These are phyloP conservation scores for Harpalus rufipes DNA, from an alignment of 2,888 invertebrate species.

Conservation along the genomic window DNA sequence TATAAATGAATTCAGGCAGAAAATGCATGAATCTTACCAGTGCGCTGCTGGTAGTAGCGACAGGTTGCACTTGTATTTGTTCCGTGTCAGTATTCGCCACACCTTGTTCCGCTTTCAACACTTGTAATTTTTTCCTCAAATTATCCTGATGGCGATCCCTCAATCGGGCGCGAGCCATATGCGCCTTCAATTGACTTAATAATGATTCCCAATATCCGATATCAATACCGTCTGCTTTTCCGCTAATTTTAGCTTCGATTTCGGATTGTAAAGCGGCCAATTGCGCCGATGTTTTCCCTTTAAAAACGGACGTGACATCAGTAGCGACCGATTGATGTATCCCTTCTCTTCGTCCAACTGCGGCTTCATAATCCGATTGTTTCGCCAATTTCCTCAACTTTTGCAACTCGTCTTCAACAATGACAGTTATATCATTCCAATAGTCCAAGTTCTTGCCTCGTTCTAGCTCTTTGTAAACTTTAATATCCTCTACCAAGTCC, in stretches of 20 bases:
- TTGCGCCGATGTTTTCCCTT: slow-evolving; percentile 92
- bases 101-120: slow-evolving; percentile 92
- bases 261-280: slow-evolving; percentile 89
- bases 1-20: no score
- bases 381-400: slow-evolving; percentile 89
- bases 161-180: slow-evolving; percentile 94
- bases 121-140: slow-evolving; percentile 90
- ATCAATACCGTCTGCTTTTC: slow-evolving; percentile 93
- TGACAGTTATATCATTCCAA: slow-evolving; percentile 97
- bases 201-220: slow-evolving; percentile 99
- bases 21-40: not conserved
- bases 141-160: slow-evolving; percentile 95
- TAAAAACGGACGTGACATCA: slow-evolving; percentile 94
- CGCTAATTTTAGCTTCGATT: slow-evolving; percentile 92
- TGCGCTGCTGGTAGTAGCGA: not conserved
- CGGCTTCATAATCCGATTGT: slow-evolving; percentile 81
- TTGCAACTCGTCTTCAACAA: slow-evolving; percentile 94
- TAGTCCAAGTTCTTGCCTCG: slow-evolving; percentile 92
- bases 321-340: slow-evolving; percentile 95
- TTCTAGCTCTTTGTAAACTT: slow-evolving; percentile 95
- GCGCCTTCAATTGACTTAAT: slow-evolving; percentile 96
- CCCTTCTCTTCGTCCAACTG: slow-evolving; percentile 78
- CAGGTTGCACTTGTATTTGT: not conserved
- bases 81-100: slow-evolving; percentile 72
- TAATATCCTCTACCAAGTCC: slow-evolving; percentile 97